phyloP scores from a whole-genome alignment of 1,140 invertebrate genomes.

The Cyclargus thomasi region DNA sequence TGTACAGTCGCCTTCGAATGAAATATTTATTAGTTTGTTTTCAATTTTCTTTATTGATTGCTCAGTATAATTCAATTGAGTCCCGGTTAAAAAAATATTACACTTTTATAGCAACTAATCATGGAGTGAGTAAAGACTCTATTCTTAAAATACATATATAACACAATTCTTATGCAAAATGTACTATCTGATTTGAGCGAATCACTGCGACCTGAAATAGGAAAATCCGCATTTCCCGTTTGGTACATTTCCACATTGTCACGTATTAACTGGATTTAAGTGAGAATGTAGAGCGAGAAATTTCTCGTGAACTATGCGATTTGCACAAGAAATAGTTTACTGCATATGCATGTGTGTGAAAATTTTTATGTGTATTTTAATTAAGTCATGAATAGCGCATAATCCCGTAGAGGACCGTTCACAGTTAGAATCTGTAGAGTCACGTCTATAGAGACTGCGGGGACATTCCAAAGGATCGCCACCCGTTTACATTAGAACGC shows the following conservation, averaged over 20 bases:
- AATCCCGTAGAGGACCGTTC: not conserved
- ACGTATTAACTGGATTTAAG: not conserved
- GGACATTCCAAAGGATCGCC: not conserved
- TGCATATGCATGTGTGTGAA: not conserved
- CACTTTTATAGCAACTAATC: not conserved
- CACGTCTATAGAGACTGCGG: not conserved
- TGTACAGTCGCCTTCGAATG: not conserved
- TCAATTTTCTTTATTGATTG: not conserved
- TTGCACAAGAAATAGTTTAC: not conserved
- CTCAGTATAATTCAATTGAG: not conserved
- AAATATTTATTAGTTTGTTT: constrained; percentile 6
- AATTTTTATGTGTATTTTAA: not conserved
- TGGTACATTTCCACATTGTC: not conserved
- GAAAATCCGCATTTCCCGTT: not conserved
- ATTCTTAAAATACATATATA: too few species aligned
- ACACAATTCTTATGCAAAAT: not conserved
- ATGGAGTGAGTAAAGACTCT: too few species aligned
- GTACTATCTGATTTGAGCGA: not conserved
- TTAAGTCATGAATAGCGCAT: not conserved
- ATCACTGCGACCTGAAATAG: not conserved
- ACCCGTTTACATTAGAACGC: constrained; percentile 23
- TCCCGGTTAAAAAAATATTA: not conserved
- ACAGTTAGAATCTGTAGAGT: not conserved
- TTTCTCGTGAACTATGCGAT: not conserved
- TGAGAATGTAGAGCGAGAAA: not conserved